phyloP scores from a whole-genome alignment of 2,797 vertebrate genomes.

The Melopsittacus undulatus region DNA sequence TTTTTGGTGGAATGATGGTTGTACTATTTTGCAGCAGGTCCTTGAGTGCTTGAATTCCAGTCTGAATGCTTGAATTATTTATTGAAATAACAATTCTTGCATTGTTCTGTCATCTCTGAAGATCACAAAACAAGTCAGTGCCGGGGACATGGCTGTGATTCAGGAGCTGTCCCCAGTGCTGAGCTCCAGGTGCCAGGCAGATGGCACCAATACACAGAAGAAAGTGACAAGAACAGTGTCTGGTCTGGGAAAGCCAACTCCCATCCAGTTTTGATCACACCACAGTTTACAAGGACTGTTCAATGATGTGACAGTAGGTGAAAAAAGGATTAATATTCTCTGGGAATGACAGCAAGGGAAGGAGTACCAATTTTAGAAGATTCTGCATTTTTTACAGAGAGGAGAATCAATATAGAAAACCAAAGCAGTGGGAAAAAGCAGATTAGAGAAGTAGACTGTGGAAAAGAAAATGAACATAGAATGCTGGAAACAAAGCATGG shows the following conservation, averaged over 20 bases:
- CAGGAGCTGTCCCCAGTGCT: background rate
- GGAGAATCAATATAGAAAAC: background rate
- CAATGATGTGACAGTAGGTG: background rate
- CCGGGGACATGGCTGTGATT: background rate
- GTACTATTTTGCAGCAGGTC: background rate
- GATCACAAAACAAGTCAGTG: background rate
- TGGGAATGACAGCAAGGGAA: background rate
- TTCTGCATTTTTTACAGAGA: background rate
- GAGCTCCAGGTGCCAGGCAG: background rate
- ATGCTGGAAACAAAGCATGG: background rate
- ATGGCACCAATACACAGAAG: background rate
- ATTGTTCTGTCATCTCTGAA: background rate
- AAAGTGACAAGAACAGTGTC: background rate
- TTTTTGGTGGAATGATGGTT: background rate
- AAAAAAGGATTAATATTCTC: background rate
- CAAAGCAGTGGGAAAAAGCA: background rate
- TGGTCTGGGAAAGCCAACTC: background rate
- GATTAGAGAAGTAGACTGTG: background rate
- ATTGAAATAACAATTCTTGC: background rate
- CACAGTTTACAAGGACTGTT: background rate
- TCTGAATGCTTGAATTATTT: background rate
- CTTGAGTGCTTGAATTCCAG: background rate
- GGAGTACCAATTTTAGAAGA: background rate
- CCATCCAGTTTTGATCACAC: background rate
- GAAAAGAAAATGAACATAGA: background rate